Evolutionary conservation across 2,888 invertebrate species (phyloP).

Genomic region (Drosophila setosimentum): DNA sequence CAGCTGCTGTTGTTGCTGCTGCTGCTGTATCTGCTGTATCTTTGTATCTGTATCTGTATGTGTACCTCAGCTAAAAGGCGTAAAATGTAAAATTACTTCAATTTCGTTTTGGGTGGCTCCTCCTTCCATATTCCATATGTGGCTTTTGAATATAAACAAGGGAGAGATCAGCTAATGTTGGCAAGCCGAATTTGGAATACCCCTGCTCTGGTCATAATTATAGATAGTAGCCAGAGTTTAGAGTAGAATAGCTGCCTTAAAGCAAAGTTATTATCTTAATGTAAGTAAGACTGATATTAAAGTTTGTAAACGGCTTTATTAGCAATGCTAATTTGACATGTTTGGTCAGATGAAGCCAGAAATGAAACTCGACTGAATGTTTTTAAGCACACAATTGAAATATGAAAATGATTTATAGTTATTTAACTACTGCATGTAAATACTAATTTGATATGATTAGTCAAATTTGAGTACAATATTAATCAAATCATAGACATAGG

Average conservation of each 20-base stretch:
- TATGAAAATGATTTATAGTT: neutral
- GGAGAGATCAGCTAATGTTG: neutral
- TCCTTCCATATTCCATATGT: slow-evolving; percentile 32
- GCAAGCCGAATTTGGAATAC: slow-evolving; percentile 15
- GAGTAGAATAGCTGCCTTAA: neutral
- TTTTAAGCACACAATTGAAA: too few species aligned
- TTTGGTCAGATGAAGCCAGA: too few species aligned
- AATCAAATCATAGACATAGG: neutral
- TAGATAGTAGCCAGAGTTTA: neutral
- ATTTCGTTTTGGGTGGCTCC: slow-evolving; percentile 19
- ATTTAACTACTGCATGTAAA: neutral
- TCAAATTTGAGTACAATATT: neutral
- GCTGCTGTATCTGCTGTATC: slow-evolving; percentile 10
- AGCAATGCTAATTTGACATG: too few species aligned
- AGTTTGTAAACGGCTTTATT: too few species aligned
- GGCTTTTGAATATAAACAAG: slow-evolving; percentile 46
- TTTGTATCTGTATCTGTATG: slow-evolving; percentile 5
- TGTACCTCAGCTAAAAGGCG: slow-evolving; percentile 46
- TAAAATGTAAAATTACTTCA: slow-evolving; percentile 61
- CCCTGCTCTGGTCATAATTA: neutral
- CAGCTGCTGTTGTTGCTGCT: slow-evolving; percentile 15
- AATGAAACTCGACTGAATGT: too few species aligned
- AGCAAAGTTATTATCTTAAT: neutral
- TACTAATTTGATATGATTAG: neutral
- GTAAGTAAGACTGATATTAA: too few species aligned